Evolutionary conservation across 37 sponge, comb jelly and placozoan species (phyloP).

Genomic region (Dysidea cf. avara): DNA sequence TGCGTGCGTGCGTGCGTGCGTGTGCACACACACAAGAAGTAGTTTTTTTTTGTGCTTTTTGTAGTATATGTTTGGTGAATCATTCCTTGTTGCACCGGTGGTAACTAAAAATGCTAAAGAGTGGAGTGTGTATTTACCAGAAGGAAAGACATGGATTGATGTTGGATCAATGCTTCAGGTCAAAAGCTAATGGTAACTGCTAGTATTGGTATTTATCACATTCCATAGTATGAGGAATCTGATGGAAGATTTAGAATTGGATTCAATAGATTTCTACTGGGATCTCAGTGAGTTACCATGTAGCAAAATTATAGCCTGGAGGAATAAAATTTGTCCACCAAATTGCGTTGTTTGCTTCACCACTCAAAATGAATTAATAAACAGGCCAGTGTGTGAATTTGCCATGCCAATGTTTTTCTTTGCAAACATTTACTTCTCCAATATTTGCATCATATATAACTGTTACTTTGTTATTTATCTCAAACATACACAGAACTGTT

Average conservation of each 20-base stretch:
- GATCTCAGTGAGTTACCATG: conserved; percentile 50
- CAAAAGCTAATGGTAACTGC: not conserved
- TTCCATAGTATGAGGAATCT: conserved; percentile 33
- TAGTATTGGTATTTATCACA: not conserved
- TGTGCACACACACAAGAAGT: too few relatives aligned
- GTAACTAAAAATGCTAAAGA: conserved; percentile 24
- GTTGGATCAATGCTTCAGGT: conserved; percentile 32
- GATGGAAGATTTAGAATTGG: conserved; percentile 66
- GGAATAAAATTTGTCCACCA: too few relatives aligned
- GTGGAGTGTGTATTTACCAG: conserved; percentile 49
- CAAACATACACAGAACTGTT: conserved; percentile 2
- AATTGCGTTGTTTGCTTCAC: too few relatives aligned
- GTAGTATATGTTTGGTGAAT: conserved; percentile 56
- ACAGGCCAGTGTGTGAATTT: too few relatives aligned
- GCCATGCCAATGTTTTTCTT: too few relatives aligned
- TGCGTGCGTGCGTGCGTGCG: too few relatives aligned
- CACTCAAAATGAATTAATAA: too few relatives aligned
- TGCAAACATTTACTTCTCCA: not conserved
- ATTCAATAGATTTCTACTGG: conserved; percentile 25
- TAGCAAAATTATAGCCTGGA: too few relatives aligned
- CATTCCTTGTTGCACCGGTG: conserved; percentile 55
- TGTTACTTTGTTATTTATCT: too few relatives aligned
- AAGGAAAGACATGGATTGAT: conserved; percentile 40
- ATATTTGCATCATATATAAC: not conserved
- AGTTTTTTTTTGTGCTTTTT: too few relatives aligned